These are phyloP conservation scores for Luscinia megarhynchos DNA, from an alignment of 2,797 vertebrate genomes.

Conservation along the genomic window DNA sequence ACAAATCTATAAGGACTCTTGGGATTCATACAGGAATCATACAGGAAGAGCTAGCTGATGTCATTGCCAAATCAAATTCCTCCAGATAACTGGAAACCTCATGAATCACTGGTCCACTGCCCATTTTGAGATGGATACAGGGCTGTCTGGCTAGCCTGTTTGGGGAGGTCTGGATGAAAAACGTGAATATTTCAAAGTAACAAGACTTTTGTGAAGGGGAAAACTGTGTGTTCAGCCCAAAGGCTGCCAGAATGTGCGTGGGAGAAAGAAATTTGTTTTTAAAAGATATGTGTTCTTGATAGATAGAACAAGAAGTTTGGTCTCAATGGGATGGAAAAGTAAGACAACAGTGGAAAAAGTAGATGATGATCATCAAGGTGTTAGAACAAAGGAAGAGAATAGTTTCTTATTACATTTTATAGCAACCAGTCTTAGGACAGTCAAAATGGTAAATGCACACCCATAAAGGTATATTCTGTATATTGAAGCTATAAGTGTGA, in stretches of 20 bases:
- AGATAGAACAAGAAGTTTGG: neutral
- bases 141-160: neutral
- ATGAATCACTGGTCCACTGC: neutral
- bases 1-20: neutral
- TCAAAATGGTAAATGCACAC: neutral
- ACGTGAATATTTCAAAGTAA: slow-evolving; percentile 1
- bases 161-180: neutral
- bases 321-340: neutral
- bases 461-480: neutral
- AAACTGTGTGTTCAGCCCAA: neutral
- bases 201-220: neutral
- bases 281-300: neutral
- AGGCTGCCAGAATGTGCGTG: neutral
- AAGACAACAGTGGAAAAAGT: neutral
- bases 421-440: neutral
- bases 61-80: neutral
- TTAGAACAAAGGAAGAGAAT: neutral
- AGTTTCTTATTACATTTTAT: neutral
- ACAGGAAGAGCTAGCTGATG: neutral
- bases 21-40: neutral
- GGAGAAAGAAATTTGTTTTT: neutral
- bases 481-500: neutral
- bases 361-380: neutral
- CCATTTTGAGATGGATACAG: neutral
- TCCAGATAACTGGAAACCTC: neutral